Evolutionary conservation across 1,140 invertebrate genomes (phyloP).

Genomic region (Lordiphosa clarofinis): DNA sequence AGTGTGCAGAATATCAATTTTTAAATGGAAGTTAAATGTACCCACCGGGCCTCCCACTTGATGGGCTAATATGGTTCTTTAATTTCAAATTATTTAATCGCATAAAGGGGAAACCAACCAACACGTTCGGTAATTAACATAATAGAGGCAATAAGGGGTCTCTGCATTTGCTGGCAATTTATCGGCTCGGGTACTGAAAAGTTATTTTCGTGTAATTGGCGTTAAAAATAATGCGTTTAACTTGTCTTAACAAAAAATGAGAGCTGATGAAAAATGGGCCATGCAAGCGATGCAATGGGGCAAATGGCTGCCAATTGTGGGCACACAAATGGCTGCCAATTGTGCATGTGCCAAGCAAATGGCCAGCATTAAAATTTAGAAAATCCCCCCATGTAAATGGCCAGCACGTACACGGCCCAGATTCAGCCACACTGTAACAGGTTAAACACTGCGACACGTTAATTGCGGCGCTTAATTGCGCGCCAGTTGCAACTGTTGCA

Average conservation of each 20-base stretch:
- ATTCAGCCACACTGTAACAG: slow-evolving; percentile 51
- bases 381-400: slow-evolving; percentile 56
- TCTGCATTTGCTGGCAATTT: slow-evolving; percentile 62
- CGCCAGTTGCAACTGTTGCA: slow-evolving; percentile 70
- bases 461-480: slow-evolving; percentile 75
- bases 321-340: slow-evolving; percentile 65
- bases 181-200: slow-evolving; percentile 28
- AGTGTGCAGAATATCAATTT: too few species aligned
- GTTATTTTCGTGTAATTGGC: slow-evolving; percentile 46
- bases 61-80: slow-evolving; percentile 21
- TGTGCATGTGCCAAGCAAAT: slow-evolving; percentile 52
- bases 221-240: slow-evolving; percentile 74
- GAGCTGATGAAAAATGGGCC: slow-evolving; percentile 51
- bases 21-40: neutral
- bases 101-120: slow-evolving; percentile 18
- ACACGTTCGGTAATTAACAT: slow-evolving; percentile 68
- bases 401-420: slow-evolving; percentile 23
- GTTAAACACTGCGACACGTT: slow-evolving; percentile 73
- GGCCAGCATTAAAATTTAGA: slow-evolving; percentile 72
- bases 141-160: slow-evolving; percentile 62
- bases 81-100: slow-evolving; percentile 40
- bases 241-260: slow-evolving; percentile 40
- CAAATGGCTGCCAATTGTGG: slow-evolving; percentile 62
- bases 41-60: slow-evolving; percentile 3
- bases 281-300: slow-evolving; percentile 10